A percentile compares a stretch with the other conserved stretches of the same genome.
phyloP scores from a whole-genome alignment of 2,888 invertebrate genomes.

The Tenthredo amoena region DNA sequence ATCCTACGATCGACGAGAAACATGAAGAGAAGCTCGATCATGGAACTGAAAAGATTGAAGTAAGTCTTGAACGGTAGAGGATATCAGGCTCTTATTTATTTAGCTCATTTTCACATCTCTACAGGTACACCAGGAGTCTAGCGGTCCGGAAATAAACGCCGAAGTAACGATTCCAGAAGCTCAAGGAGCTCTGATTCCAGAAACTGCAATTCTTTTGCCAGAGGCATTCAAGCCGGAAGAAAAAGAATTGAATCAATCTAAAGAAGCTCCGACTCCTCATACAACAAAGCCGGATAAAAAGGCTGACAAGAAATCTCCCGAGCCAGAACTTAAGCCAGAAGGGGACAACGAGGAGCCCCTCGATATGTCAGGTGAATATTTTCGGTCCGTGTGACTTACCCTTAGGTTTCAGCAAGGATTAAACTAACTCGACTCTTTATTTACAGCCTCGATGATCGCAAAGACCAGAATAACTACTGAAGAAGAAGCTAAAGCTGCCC shows the following conservation, averaged over 20 bases:
- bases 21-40: constrained; percentile 71
- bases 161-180: constrained; percentile 13
- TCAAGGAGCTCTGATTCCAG: neutral
- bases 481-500: constrained; percentile 95
- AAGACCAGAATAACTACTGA: constrained; percentile 90
- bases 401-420: neutral
- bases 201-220: neutral
- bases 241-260: neutral
- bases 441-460: constrained; percentile 84
- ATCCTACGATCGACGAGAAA: constrained; percentile 59
- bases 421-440: neutral
- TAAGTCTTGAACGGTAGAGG: constrained; percentile 40
- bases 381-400: neutral
- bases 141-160: neutral
- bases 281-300: constrained; percentile 73
- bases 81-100: neutral
- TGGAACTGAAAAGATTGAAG: constrained; percentile 72
- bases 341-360: constrained; percentile 78
- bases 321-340: constrained; percentile 69
- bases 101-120: neutral
- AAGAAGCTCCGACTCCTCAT: neutral
- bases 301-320: constrained; percentile 68
- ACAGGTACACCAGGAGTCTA: constrained; percentile 17
- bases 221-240: neutral
- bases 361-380: constrained; percentile 81